A percentile compares a stretch with the other conserved stretches of the same genome.
Conservation (phyloP, 2,113 vertebrate species). For the Anoplopoma fimbria region DNA sequence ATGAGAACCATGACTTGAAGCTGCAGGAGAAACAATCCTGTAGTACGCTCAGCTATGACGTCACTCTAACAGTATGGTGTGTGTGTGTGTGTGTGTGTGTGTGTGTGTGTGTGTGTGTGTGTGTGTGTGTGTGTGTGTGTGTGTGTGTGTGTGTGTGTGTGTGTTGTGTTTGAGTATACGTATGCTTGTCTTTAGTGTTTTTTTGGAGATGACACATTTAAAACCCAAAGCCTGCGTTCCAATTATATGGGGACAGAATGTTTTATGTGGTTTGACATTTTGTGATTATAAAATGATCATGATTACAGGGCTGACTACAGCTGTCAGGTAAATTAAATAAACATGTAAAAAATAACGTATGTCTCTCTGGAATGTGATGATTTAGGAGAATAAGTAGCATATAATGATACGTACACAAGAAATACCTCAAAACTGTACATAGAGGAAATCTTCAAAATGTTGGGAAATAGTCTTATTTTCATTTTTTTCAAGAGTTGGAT, state of each 20-base stretch:
- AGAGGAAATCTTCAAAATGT: not conserved
- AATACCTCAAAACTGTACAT: not conserved
- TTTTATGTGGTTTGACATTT: not conserved
- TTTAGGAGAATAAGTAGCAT: not conserved
- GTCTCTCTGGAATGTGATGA: not conserved
- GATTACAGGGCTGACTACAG: not conserved
- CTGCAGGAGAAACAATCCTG: slow-evolving; percentile 33
- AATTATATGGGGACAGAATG: too few relatives aligned
- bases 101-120: slow-evolving; percentile 15
- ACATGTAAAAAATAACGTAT: not conserved
- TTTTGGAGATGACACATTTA: not conserved
- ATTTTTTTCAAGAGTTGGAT: not conserved
- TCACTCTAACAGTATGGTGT: slow-evolving; percentile 5
- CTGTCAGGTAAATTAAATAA: not conserved
- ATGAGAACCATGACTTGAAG: slow-evolving; percentile 49
- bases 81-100: slow-evolving; percentile 6
- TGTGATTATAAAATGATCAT: not conserved
- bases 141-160: not conserved
- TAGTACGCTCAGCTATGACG: slow-evolving; percentile 17
- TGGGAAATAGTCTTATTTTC: not conserved
- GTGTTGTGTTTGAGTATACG: not conserved
- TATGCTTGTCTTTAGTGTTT: not conserved
- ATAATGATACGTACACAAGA: not conserved
- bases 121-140: not conserved
- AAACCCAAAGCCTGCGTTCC: not conserved